phyloP scores from a whole-genome alignment of 2,888 invertebrate genomes.

The Troides helena region DNA sequence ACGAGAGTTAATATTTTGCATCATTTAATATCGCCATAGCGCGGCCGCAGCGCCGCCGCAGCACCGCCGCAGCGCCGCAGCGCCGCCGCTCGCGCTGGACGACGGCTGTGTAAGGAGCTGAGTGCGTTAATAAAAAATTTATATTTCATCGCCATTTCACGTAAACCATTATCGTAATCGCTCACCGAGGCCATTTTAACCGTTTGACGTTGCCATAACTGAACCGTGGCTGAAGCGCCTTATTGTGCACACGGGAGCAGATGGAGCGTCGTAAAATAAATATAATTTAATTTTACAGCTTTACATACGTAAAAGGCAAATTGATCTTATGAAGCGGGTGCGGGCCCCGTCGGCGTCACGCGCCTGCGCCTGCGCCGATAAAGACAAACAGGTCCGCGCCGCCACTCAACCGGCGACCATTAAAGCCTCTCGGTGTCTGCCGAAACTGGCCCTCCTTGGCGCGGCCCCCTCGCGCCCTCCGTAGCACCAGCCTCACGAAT shows the following conservation, averaged over 20 bases:
- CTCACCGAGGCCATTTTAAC: too few relatives aligned
- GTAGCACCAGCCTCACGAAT: neutral
- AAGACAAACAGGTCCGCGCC: slow-evolving; percentile 48
- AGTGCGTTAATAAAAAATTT: neutral
- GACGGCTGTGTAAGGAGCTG: neutral
- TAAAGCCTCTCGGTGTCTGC: slow-evolving; percentile 59
- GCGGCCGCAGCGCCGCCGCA: too few relatives aligned
- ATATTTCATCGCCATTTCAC: neutral
- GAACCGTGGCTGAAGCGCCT: neutral
- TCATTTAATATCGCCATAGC: too few relatives aligned
- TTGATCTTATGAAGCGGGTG: neutral
- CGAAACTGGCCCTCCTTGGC: slow-evolving; percentile 55
- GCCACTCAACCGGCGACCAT: slow-evolving; percentile 60
- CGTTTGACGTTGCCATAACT: neutral
- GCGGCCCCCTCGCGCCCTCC: neutral
- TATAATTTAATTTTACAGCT: neutral
- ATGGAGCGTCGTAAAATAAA: neutral
- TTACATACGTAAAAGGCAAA: slow-evolving; percentile 25
- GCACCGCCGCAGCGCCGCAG: too few relatives aligned
- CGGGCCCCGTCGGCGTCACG: slow-evolving; percentile 7
- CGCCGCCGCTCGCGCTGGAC: neutral
- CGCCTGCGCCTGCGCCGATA: slow-evolving; percentile 44
- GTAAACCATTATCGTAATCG: too few relatives aligned
- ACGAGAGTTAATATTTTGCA: too few relatives aligned
- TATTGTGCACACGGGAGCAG: neutral